These are phyloP conservation scores for Apostichopus leukothele DNA, from an alignment of 53 echinoderm and acorn worm species.

Conservation along the genomic window DNA sequence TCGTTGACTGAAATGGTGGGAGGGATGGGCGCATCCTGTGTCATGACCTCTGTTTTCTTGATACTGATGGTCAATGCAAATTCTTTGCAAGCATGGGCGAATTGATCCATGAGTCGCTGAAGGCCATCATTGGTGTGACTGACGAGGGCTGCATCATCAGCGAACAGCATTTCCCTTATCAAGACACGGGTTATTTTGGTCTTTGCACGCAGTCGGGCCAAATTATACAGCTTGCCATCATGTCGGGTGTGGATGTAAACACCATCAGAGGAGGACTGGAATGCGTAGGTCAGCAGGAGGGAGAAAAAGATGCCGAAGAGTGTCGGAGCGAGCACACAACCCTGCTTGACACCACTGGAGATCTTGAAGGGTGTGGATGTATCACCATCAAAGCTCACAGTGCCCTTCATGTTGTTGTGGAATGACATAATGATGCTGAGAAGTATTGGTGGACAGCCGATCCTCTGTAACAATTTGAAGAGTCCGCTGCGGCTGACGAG, in stretches of 20 bases:
- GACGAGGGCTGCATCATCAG: constrained; percentile 1
- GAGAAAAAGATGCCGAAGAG: constrained; percentile 5
- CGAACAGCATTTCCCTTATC: constrained; percentile 1
- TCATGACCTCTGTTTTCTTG: constrained; percentile 53
- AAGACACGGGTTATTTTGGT: neutral
- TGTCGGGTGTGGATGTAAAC: neutral
- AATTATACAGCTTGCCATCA: neutral
- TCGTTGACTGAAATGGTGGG: constrained; percentile 54
- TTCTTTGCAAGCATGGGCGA: neutral
- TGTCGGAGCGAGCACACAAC: constrained; percentile 37
- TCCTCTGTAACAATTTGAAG: constrained; percentile 18
- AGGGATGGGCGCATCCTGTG: constrained; percentile 10
- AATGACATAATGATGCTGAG: neutral
- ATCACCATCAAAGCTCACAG: neutral
- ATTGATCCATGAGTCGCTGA: neutral
- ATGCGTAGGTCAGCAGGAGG: neutral
- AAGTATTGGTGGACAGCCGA: neutral
- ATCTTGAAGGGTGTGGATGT: neutral
- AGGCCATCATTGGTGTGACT: neutral
- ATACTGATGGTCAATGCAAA: constrained; percentile 46
- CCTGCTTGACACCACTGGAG: constrained; percentile 45
- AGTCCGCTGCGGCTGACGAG: too few relatives aligned
- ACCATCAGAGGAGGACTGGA: too few relatives aligned
- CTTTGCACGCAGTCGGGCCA: too few relatives aligned
- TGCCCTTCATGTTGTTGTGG: neutral